phyloP scores from a whole-genome alignment of 1,140 invertebrate species.

The Centruroides sculpturatus region DNA sequence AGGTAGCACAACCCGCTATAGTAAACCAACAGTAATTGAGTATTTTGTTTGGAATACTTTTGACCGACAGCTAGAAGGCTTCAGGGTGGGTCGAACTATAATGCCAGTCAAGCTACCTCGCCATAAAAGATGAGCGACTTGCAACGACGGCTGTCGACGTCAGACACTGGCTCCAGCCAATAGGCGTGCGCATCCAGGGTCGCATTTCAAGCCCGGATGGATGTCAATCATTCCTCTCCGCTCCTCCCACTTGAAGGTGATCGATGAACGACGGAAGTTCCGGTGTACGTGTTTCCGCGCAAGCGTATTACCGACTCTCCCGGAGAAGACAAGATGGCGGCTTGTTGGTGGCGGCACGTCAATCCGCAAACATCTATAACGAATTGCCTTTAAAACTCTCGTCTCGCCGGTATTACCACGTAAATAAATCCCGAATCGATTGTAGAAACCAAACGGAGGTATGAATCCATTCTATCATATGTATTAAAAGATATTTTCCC shows the following conservation, averaged over 20 bases:
- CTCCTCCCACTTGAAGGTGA: constrained; percentile 13
- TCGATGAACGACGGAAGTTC: constrained; percentile 18
- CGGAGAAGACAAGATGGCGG: too few species aligned
- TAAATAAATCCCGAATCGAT: too few species aligned
- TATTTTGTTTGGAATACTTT: constrained; percentile 23
- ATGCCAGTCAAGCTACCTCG: constrained; percentile 28
- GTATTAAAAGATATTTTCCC: too few species aligned
- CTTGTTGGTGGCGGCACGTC: too few species aligned
- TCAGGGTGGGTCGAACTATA: constrained; percentile 23
- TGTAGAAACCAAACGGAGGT: too few species aligned
- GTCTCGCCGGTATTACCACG: too few species aligned
- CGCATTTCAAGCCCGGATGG: constrained; percentile 13
- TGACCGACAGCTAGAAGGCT: constrained; percentile 21
- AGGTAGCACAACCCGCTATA: constrained; percentile 8
- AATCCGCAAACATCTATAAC: too few species aligned
- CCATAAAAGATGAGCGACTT: constrained; percentile 20
- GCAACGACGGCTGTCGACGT: constrained; percentile 14
- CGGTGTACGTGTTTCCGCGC: constrained; percentile 8
- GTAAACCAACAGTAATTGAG: constrained; percentile 20
- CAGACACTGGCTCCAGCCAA: constrained; percentile 7
- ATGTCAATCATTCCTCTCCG: constrained; percentile 16
- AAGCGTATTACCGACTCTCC: too few species aligned
- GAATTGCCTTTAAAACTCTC: too few species aligned
- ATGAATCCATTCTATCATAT: too few species aligned
- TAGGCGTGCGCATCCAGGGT: constrained; percentile 1